phyloP scores from a whole-genome alignment of 2,797 vertebrate species.

The Myotis pilosus region DNA sequence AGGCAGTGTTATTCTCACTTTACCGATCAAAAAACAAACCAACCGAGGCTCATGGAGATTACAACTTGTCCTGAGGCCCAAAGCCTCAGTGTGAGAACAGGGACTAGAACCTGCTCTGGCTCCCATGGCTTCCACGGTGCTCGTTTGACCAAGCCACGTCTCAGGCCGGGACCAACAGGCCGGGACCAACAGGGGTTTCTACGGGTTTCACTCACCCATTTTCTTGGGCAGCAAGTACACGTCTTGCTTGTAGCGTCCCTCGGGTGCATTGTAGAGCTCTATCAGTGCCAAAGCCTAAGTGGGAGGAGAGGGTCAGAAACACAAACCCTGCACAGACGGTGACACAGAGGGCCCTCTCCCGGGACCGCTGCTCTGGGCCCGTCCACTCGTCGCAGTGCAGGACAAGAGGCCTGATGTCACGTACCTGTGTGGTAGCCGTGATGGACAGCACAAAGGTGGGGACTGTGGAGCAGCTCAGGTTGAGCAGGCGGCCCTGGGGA shows the following conservation, averaged over 20 bases:
- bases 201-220: conserved; percentile 90
- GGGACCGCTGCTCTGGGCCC: not conserved
- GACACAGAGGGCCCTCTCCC: rapidly evolving
- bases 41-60: not conserved
- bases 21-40: not conserved
- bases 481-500: conserved; percentile 94
- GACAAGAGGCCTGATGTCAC: not conserved
- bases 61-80: not conserved
- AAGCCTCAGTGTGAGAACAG: not conserved
- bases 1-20: not conserved
- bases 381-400: not conserved
- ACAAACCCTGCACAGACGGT: not conserved
- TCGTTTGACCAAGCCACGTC: not conserved
- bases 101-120: not conserved
- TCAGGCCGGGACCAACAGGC: not conserved
- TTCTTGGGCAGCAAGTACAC: conserved; percentile 99
- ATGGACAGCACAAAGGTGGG: conserved; percentile 98
- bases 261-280: conserved; percentile 96
- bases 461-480: conserved; percentile 98
- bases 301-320: conserved; percentile 2
- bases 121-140: not conserved
- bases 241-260: conserved; percentile 98
- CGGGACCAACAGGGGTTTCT: not conserved
- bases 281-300: conserved; percentile 95
- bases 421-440: conserved; percentile 97